phyloP scores from a whole-genome alignment of 1,140 invertebrate genomes.

The Druon quercuslanigerum region DNA sequence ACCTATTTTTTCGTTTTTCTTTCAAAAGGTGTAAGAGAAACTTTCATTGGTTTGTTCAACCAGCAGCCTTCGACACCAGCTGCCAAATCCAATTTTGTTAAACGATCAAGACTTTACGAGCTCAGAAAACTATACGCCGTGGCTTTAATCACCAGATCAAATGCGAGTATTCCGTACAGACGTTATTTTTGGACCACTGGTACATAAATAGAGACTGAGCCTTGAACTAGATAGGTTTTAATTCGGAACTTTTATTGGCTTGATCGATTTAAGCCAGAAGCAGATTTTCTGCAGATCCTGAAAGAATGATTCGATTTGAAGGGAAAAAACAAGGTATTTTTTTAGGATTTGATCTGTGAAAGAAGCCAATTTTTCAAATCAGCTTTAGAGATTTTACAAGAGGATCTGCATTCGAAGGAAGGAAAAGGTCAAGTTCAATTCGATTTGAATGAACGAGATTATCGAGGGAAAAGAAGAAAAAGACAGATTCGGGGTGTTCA shows the following conservation, averaged over 20 bases:
- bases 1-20: slow-evolving; percentile 3
- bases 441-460: slow-evolving; percentile 25
- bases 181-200: not conserved
- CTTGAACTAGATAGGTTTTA: too few relatives aligned
- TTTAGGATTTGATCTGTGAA: too few relatives aligned
- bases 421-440: slow-evolving; percentile 23
- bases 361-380: slow-evolving; percentile 11
- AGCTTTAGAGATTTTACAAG: not conserved
- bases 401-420: not conserved
- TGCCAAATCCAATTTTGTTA: slow-evolving; percentile 48
- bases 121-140: not conserved
- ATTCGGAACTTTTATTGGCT: too few relatives aligned
- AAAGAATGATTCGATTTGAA: too few relatives aligned
- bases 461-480: not conserved
- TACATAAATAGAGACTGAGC: too few relatives aligned
- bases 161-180: not conserved
- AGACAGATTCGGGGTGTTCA: not conserved
- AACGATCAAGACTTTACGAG: slow-evolving; percentile 45
- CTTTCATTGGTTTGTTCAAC: slow-evolving; percentile 5
- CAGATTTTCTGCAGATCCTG: too few relatives aligned
- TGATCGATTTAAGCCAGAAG: too few relatives aligned
- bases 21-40: not conserved
- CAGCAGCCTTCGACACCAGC: slow-evolving; percentile 32
- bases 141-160: not conserved
- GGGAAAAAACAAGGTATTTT: too few relatives aligned